phyloP scores from a whole-genome alignment of 2,113 vertebrate genomes.

The Eira barbara region DNA sequence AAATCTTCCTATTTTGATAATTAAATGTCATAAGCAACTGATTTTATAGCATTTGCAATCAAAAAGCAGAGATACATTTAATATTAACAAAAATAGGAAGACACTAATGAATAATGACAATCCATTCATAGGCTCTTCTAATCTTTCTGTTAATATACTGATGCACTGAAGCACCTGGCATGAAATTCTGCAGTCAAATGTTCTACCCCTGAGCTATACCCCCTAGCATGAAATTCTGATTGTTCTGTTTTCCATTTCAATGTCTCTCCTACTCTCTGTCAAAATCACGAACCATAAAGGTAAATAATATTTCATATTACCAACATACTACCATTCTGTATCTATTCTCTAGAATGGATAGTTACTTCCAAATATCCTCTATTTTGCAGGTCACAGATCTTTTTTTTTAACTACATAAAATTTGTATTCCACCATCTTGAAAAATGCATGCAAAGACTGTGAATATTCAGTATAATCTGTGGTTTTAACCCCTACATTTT shows the following conservation, averaged over 20 bases:
- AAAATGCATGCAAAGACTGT: conserved; percentile 32
- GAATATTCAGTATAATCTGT: background rate
- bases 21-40: background rate
- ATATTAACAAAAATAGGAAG: background rate
- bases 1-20: background rate
- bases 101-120: background rate
- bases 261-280: background rate
- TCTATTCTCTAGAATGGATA: background rate
- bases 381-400: background rate
- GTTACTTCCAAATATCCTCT: background rate
- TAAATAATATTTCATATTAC: background rate
- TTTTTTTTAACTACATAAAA: background rate
- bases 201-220: too few species aligned
- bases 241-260: background rate
- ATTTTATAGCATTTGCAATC: background rate
- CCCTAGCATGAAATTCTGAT: background rate
- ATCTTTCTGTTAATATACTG: background rate
- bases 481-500: conserved; percentile 40
- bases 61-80: background rate
- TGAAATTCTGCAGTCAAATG: background rate
- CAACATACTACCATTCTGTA: background rate
- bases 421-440: background rate
- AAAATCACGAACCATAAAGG: background rate
- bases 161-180: background rate
- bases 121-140: background rate